These are phyloP conservation scores for Adineta ricciae DNA, from an alignment of 2,888 invertebrate species.

Conservation along the genomic window DNA sequence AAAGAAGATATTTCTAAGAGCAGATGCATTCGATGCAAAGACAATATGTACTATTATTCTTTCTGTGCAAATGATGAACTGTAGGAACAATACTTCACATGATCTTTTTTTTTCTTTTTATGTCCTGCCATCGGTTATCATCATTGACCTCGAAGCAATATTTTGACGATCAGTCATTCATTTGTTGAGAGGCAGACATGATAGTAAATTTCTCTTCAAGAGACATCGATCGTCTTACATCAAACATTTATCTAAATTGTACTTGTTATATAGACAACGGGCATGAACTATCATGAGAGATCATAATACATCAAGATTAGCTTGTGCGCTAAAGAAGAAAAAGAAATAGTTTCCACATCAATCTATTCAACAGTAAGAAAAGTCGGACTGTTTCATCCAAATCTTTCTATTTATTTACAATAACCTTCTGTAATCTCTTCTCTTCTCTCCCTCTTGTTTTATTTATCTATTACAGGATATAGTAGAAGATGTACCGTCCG, in stretches of 20 bases:
- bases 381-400: not conserved
- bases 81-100: not conserved
- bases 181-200: not conserved
- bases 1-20: not conserved
- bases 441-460: too few relatives aligned
- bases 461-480: not conserved
- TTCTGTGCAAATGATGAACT: not conserved
- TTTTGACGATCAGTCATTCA: not conserved
- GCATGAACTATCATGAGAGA: not conserved
- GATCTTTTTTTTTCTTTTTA: not conserved
- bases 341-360: not conserved
- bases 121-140: not conserved
- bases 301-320: not conserved
- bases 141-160: not conserved
- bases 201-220: not conserved
- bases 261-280: not conserved
- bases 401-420: not conserved
- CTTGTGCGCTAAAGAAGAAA: not conserved
- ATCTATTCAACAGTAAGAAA: not conserved
- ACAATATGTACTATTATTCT: not conserved
- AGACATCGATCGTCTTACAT: not conserved
- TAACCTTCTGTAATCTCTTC: not conserved
- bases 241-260: not conserved
- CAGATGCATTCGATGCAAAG: not conserved
- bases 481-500: not conserved